Conservation (phyloP, 2,113 vertebrate genomes). For the Hyla sarda region DNA sequence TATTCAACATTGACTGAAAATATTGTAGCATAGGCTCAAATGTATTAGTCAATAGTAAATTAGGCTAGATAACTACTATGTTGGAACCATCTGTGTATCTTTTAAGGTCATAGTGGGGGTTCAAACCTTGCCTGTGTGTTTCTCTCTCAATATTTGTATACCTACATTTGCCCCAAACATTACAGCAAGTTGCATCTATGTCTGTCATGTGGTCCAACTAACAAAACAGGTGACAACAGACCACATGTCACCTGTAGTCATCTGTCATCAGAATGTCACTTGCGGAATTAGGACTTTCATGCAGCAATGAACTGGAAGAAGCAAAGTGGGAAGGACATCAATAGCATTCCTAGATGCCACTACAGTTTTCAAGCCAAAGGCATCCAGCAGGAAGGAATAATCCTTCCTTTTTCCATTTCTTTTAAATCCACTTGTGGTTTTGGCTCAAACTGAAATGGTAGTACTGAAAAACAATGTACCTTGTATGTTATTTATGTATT, state of each 20-base stretch:
- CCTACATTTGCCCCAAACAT: background rate
- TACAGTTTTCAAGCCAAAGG: too few relatives aligned
- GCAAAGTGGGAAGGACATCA: background rate
- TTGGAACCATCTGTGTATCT: background rate
- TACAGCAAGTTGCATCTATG: background rate
- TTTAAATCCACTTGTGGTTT: too few relatives aligned
- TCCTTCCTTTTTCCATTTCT: too few relatives aligned
- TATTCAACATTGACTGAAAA: background rate
- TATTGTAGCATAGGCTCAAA: background rate
- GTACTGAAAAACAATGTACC: too few relatives aligned
- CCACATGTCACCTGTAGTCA: background rate
- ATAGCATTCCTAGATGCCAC: background rate
- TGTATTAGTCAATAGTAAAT: background rate
- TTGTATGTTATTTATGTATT: too few relatives aligned
- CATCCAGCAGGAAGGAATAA: too few relatives aligned
- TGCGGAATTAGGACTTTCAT: background rate
- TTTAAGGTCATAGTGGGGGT: background rate
- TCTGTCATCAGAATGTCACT: conserved; percentile 5
- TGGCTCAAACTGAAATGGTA: too few relatives aligned
- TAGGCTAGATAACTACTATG: background rate
- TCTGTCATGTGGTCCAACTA: background rate
- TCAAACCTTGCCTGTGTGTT: background rate
- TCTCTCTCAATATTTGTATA: background rate
- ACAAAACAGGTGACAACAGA: background rate
- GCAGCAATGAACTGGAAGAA: background rate